Evolutionary conservation across 2,797 vertebrate genomes (phyloP).

Genomic region (Eupleurogrammus muticus): DNA sequence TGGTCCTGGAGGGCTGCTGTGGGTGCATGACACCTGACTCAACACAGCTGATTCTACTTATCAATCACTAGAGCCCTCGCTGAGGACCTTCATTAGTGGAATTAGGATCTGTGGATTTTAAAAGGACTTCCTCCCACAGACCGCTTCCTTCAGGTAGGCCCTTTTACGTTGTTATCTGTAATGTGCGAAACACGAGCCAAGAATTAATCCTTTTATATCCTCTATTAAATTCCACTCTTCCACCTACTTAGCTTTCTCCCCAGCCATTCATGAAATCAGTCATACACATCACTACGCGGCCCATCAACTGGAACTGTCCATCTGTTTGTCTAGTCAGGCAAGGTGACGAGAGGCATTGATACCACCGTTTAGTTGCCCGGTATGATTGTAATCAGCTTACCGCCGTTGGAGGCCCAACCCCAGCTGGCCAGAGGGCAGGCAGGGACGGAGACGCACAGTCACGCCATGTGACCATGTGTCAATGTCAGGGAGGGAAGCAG

Average conservation of each 20-base stretch:
- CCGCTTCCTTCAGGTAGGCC: no score
- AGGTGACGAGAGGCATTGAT: slow-evolving; percentile 48
- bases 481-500: slow-evolving; percentile 37
- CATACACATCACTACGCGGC: slow-evolving; percentile 12
- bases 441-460: slow-evolving; percentile 36
- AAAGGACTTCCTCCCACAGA: no score
- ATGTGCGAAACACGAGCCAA: not conserved
- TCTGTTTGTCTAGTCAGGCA: slow-evolving; percentile 27
- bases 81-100: no score
- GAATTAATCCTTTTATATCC: not conserved
- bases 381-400: slow-evolving; percentile 70
- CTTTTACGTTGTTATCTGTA: no score
- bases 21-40: no score
- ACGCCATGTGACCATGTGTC: slow-evolving; percentile 49
- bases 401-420: slow-evolving; percentile 30
- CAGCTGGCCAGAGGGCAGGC: slow-evolving; percentile 29
- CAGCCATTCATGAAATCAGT: slow-evolving; percentile 24
- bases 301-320: slow-evolving; percentile 14
- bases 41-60: no score
- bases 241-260: not conserved
- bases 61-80: no score
- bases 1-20: no score
- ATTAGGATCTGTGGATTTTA: no score
- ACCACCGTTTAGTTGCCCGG: slow-evolving; percentile 35
- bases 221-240: not conserved